Conservation (phyloP, 2,888 invertebrate genomes). For the Pediacus dermestoides region DNA sequence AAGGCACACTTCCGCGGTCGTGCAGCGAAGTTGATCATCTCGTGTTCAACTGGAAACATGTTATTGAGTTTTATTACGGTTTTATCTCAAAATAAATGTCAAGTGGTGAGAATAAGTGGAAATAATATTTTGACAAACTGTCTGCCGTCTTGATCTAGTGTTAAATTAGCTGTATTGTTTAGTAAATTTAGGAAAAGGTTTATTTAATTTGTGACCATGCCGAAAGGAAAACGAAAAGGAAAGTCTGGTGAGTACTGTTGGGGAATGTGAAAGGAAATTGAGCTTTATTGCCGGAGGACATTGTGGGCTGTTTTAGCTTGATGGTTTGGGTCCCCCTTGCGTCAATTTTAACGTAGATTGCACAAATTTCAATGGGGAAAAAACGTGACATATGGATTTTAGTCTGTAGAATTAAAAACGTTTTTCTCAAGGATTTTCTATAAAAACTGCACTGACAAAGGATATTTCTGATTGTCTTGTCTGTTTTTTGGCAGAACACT, state of each 20-base stretch:
- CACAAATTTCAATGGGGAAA: slow-evolving; percentile 10
- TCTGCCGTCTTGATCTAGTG: slow-evolving; percentile 77
- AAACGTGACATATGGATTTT: slow-evolving; percentile 22
- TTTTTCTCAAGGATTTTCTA: slow-evolving; percentile 11
- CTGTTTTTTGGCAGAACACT: too few species aligned
- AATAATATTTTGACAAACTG: slow-evolving; percentile 70
- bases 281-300: slow-evolving; percentile 13
- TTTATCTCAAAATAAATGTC: slow-evolving; percentile 68
- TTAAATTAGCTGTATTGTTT: slow-evolving; percentile 56
- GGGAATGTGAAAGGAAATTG: slow-evolving; percentile 9
- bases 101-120: slow-evolving; percentile 66
- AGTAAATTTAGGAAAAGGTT: slow-evolving; percentile 48
- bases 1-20: not conserved
- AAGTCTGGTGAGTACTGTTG: slow-evolving; percentile 61
- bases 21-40: slow-evolving; percentile 39
- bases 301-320: slow-evolving; percentile 18
- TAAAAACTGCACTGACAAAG: too few species aligned
- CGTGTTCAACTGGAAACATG: slow-evolving; percentile 57
- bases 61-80: slow-evolving; percentile 70
- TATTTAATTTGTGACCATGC: slow-evolving; percentile 57
- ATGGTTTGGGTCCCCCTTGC: slow-evolving; percentile 10
- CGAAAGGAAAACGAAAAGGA: slow-evolving; percentile 74
- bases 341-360: too few species aligned
- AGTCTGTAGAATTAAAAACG: slow-evolving; percentile 8
- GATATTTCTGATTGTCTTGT: too few species aligned